Percentiles rank a stretch among this genome's conserved stretches.
Conservation (phyloP, 2,113 vertebrate species). For the Peromyscus maniculatus region DNA sequence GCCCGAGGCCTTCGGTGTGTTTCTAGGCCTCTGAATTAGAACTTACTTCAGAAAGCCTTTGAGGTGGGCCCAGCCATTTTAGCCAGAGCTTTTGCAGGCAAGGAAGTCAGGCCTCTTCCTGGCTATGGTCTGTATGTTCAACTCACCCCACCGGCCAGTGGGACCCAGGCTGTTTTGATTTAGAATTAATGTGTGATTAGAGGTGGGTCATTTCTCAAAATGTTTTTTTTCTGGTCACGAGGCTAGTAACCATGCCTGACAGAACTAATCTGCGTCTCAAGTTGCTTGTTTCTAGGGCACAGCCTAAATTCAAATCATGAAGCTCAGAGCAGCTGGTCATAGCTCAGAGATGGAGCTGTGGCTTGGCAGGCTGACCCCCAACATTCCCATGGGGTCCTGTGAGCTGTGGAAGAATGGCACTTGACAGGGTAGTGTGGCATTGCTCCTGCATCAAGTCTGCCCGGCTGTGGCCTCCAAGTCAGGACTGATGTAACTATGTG, state of each 20-base stretch:
- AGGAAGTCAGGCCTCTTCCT: neutral
- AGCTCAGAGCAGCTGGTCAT: neutral
- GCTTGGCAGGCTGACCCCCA: too few relatives aligned
- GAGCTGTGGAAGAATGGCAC: too few relatives aligned
- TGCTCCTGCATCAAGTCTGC: neutral
- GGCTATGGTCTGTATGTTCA: neutral
- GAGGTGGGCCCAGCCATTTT: neutral
- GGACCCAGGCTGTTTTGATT: neutral
- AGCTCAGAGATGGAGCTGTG: neutral
- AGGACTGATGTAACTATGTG: neutral
- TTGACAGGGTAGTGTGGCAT: neutral
- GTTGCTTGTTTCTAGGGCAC: neutral
- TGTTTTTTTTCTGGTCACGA: fast-evolving
- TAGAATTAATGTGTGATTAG: neutral
- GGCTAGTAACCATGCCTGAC: fast-evolving
- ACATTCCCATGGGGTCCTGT: fast-evolving
- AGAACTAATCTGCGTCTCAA: neutral
- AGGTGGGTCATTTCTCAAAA: neutral
- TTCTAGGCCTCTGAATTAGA: neutral
- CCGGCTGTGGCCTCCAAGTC: neutral
- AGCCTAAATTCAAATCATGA: neutral
- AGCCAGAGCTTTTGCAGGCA: neutral
- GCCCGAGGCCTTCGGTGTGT: fast-evolving
- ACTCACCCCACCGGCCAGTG: too few relatives aligned
- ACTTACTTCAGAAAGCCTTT: fast-evolving